Evolutionary conservation across 2,797 vertebrate genomes (phyloP), one percentile per base, ranked within the genome.

Genomic region (Aeoliscus strigatus): DNA sequence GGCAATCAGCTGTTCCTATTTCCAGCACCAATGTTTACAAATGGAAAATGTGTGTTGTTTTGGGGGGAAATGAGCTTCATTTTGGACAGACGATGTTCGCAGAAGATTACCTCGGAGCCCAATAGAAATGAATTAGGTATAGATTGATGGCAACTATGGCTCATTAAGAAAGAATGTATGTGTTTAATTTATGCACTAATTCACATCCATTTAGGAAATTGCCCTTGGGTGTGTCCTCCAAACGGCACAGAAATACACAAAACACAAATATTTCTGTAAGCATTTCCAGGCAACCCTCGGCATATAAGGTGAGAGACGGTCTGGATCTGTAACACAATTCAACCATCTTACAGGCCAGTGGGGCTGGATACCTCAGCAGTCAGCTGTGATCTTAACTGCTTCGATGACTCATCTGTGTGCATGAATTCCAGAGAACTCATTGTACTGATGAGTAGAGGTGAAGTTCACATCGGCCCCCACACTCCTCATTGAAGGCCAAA

Each of bases 191-290:
- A 68, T 73, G 75, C 75, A 44, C 75, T 80, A 75, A 79, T 84
- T 77, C 47, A 60, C 55, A 67, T 60, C 66, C 67, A 57, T 72
- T 82, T 80, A 82, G 83, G 85, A 85, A 87, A 85, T 75, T 69
- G 75, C 75, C 79, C 66, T 66, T 82, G 85, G 85, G 82, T 77
- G 82, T 79, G 82, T 84, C 80, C 71, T 77, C 59, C 51, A 73
- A 77, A 73, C 73, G 61, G 70, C 67, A 80, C 66, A 65, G 80
- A 87, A 86, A 86, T 87, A 87, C 86, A 84, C 86, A 79, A 59
- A 52, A 77, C 53, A 51, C 66, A 84, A 83, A 80, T 76, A 77
- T 69, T 71, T 76, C 61, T 59, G 44, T 34, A 50, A 73, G 65
- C 66, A 60, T 35, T 36, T 73, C 68, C 42, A 58, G 39, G 40